Evolutionary conservation across 2,888 invertebrate species (phyloP), one percentile per base, ranked within the genome.

Genomic region (Limenitis camilla): DNA sequence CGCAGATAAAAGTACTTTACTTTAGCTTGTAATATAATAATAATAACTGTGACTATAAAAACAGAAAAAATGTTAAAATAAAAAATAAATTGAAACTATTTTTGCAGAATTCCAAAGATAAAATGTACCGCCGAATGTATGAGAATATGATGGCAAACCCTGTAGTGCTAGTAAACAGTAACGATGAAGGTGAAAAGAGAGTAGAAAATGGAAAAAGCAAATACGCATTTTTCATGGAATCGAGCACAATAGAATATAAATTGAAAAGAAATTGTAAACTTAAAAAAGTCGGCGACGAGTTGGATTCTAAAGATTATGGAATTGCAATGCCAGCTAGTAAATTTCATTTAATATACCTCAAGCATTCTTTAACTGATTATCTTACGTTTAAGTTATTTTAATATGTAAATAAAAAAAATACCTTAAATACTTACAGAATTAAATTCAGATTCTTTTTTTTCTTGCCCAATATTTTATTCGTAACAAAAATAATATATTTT

Each of bases 201-300:
- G 97, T 98, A 0, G 66, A 90, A 0, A 72, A 68, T 2, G 74
- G 78, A 32, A 74, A 71, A 46, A 76, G 72, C 33, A 81, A 88
- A 62, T 99, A 96, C 78, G 99, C 98, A 5, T 99, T 96, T 78
- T 91, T 99, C 57, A 97, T 98, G 96, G 99, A 99, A 84, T 97
- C 97, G 31, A 93, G 96, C 5, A 93, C 94, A 11, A 93, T 99
- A 65, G 97, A 98, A 72, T 99, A 97, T 78, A 93, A 93, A 67
- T 90, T 93, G 61, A 94, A 94, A 76, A 87, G 94, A 56, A 89
- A 94, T 62, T 97, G 97, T 76, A 91, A 93, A 30, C 89, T 97
- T 43, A 92, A 90, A 40, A 92, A 94, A 86, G 91, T 95, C 39
- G 96, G 96, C 1, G 91, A 91, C 6, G 90, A 92, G 69, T 87